Evolutionary conservation across 2,888 invertebrate species (phyloP).

Genomic region (Callinectes sapidus): DNA sequence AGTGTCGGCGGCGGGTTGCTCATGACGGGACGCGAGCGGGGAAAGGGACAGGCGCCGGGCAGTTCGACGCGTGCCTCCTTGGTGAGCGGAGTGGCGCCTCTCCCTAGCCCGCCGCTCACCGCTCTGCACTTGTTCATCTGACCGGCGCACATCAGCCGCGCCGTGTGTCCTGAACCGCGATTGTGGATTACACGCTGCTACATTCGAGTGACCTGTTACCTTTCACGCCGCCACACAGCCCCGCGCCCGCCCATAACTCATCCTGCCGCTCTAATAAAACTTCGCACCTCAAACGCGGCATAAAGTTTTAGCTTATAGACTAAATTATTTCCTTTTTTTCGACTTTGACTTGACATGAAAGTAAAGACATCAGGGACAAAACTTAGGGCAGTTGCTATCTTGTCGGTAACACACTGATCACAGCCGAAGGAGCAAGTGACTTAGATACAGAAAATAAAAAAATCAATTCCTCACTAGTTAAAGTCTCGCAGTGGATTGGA

Average conservation of each 20-base stretch:
- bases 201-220: slow-evolving; percentile 10
- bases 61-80: slow-evolving; percentile 34
- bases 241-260: not conserved
- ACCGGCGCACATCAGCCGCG: not conserved
- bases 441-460: not conserved
- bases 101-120: not conserved
- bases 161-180: not conserved
- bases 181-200: slow-evolving; percentile 28
- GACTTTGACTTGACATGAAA: slow-evolving; percentile 2
- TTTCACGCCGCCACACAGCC: not conserved
- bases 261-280: not conserved
- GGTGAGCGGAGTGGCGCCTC: slow-evolving; percentile 20
- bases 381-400: not conserved
- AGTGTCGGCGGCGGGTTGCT: slow-evolving; percentile 21
- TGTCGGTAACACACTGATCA: not conserved
- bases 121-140: not conserved
- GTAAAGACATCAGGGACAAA: not conserved
- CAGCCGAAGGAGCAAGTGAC: not conserved
- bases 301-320: not conserved
- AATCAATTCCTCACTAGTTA: not conserved
- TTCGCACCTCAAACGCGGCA: not conserved
- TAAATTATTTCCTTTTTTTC: not conserved
- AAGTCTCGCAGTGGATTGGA: not conserved
- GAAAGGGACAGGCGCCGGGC: not conserved
- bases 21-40: not conserved